phyloP scores from a whole-genome alignment of 2,888 invertebrate species.

The Isotomurus palustris region DNA sequence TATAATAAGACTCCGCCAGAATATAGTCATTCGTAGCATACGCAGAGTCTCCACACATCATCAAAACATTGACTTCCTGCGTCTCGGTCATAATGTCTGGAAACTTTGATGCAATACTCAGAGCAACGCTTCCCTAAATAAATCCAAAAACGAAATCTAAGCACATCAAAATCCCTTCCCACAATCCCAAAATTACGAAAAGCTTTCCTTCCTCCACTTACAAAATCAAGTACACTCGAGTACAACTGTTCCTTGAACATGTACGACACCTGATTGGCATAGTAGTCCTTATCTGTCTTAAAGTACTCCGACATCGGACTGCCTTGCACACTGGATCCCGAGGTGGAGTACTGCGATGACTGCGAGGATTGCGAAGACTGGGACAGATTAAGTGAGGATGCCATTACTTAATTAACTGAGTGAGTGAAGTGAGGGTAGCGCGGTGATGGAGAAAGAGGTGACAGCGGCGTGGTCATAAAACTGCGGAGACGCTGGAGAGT shows the following conservation, averaged over 20 bases:
- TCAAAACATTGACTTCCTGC: slow-evolving; percentile 64
- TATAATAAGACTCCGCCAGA: slow-evolving; percentile 64
- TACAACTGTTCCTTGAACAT: slow-evolving; percentile 67
- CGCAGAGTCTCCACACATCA: slow-evolving; percentile 67
- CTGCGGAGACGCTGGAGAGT: too few relatives aligned
- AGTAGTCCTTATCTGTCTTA: slow-evolving; percentile 32
- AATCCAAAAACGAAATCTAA: slow-evolving; percentile 3
- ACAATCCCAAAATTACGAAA: slow-evolving; percentile 61
- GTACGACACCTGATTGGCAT: slow-evolving; percentile 62
- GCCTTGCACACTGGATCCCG: neutral
- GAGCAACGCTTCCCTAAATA: slow-evolving; percentile 60
- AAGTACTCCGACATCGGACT: slow-evolving; percentile 30
- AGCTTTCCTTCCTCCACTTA: slow-evolving; percentile 63
- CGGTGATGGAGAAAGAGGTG: too few relatives aligned
- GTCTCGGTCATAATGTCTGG: slow-evolving; percentile 58
- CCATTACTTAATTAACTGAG: too few relatives aligned
- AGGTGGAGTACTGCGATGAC: too few relatives aligned
- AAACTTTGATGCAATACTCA: slow-evolving; percentile 63
- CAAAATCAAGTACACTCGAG: slow-evolving; percentile 65
- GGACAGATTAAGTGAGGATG: too few relatives aligned
- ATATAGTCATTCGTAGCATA: slow-evolving; percentile 63
- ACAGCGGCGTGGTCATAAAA: too few relatives aligned
- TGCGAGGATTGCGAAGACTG: too few relatives aligned
- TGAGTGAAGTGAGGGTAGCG: too few relatives aligned
- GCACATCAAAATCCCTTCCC: slow-evolving; percentile 58